These are phyloP conservation scores for Artibeus jamaicensis DNA, from an alignment of 2,797 vertebrate species.

Conservation along the genomic window DNA sequence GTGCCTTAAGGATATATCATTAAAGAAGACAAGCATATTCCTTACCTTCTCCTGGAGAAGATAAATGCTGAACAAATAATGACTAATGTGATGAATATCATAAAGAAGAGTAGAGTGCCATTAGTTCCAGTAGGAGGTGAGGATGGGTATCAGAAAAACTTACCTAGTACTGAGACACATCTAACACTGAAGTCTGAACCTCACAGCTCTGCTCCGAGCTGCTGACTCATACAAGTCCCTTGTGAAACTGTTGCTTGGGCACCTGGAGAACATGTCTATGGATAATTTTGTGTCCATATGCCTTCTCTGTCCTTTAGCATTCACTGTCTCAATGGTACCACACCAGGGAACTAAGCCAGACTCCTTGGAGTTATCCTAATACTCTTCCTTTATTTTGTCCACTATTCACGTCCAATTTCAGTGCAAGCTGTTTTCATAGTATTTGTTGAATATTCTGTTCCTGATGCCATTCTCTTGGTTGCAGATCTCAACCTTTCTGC, in stretches of 20 bases:
- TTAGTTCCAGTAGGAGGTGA: not conserved
- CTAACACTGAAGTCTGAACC: not conserved
- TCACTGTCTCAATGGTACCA: not conserved
- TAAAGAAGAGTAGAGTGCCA: not conserved
- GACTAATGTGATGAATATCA: not conserved
- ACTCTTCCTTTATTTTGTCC: not conserved
- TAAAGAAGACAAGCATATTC: not conserved
- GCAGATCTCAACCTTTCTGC: not conserved
- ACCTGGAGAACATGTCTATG: not conserved
- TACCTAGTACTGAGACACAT: not conserved
- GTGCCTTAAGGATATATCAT: not conserved
- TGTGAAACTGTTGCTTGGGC: not conserved
- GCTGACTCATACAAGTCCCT: not conserved
- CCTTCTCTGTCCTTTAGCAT: not conserved
- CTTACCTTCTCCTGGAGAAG: not conserved
- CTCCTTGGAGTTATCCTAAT: not conserved
- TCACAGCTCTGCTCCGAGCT: not conserved
- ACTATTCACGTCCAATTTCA: not conserved
- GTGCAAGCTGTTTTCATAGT: not conserved
- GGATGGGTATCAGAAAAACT: not conserved
- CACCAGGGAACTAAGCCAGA: not conserved
- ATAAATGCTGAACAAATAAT: not conserved
- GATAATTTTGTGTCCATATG: not conserved
- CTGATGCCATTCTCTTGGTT: not conserved
- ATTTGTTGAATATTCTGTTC: not conserved